These are phyloP conservation scores for Etia nguti DNA, from an alignment of 2,113 vertebrate species.

Conservation along the genomic window DNA sequence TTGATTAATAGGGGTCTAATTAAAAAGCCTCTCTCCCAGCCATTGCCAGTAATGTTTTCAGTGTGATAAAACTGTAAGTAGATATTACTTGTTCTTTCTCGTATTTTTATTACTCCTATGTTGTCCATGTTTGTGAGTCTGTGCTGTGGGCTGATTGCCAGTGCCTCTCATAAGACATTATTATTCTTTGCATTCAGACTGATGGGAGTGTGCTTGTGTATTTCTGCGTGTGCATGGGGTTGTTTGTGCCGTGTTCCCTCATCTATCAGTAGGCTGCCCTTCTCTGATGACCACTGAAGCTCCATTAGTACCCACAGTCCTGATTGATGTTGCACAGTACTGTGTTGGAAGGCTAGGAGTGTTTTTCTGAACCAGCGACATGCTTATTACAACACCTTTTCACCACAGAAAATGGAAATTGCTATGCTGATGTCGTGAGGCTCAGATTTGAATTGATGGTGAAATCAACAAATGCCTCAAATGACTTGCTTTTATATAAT, in stretches of 20 bases:
- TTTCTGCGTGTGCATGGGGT: background rate
- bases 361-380: slow-evolving; percentile 24
- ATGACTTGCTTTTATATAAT: background rate
- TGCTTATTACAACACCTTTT: slow-evolving; percentile 39
- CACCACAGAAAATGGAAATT: slow-evolving; percentile 11
- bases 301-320: slow-evolving; percentile 55
- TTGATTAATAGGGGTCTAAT: slow-evolving; percentile 59
- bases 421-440: background rate
- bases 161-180: slow-evolving; percentile 26
- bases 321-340: slow-evolving; percentile 60
- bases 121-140: slow-evolving; percentile 9
- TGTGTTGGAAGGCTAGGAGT: slow-evolving; percentile 37
- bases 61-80: slow-evolving; percentile 9
- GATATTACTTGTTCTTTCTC: background rate
- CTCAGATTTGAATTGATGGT: slow-evolving; percentile 12
- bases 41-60: slow-evolving; percentile 8
- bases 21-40: slow-evolving; percentile 26
- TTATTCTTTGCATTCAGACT: slow-evolving; percentile 34
- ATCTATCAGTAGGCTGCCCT: slow-evolving; percentile 57
- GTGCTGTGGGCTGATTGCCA: slow-evolving; percentile 18
- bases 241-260: slow-evolving; percentile 46
- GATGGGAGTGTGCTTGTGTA: slow-evolving; percentile 32
- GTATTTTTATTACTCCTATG: slow-evolving; percentile 19
- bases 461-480: slow-evolving; percentile 29
- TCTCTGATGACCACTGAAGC: slow-evolving; percentile 60